Conservation (phyloP, 2,797 vertebrate genomes). For the Pangasius krempfi region DNA sequence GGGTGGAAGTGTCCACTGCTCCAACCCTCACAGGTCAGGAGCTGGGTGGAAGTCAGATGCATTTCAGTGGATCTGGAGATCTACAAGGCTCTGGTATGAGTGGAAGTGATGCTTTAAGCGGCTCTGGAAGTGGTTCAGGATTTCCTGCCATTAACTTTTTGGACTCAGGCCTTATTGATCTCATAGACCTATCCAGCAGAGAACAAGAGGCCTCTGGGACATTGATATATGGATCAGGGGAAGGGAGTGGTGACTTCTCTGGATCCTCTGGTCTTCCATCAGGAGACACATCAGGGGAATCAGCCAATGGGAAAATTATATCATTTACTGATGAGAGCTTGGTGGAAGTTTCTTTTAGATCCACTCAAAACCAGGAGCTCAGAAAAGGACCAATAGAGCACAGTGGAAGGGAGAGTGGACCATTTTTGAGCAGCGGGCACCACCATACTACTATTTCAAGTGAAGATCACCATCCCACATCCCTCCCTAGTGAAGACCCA, state of each 20-base stretch:
- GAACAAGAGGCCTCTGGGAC: constrained; percentile 82
- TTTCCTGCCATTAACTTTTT: constrained; percentile 74
- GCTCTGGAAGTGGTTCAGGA: constrained; percentile 68
- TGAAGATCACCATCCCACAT: constrained; percentile 59
- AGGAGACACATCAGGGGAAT: constrained; percentile 67
- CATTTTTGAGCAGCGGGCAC: constrained; percentile 64
- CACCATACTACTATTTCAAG: constrained; percentile 42
- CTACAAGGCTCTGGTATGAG: constrained; percentile 37
- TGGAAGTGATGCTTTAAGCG: constrained; percentile 45
- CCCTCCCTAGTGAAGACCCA: constrained; percentile 62
- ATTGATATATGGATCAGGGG: constrained; percentile 77
- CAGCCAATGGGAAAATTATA: constrained; percentile 70
- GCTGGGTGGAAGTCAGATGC: constrained; percentile 59
- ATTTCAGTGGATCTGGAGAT: constrained; percentile 70
- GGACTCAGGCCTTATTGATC: constrained; percentile 69
- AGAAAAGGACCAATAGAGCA: constrained; percentile 73
- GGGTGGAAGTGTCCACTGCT: constrained; percentile 56
- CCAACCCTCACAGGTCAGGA: constrained; percentile 57
- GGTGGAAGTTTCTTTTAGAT: constrained; percentile 69
- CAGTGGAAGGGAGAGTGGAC: constrained; percentile 67
- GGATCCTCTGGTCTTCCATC: constrained; percentile 72
- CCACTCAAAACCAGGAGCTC: constrained; percentile 72
- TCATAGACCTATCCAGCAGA: constrained; percentile 67
- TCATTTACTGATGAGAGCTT: constrained; percentile 76
- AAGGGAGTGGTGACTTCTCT: constrained; percentile 72